These are phyloP conservation scores for Germaria angustata DNA, from an alignment of 2,888 invertebrate genomes.

Conservation along the genomic window DNA sequence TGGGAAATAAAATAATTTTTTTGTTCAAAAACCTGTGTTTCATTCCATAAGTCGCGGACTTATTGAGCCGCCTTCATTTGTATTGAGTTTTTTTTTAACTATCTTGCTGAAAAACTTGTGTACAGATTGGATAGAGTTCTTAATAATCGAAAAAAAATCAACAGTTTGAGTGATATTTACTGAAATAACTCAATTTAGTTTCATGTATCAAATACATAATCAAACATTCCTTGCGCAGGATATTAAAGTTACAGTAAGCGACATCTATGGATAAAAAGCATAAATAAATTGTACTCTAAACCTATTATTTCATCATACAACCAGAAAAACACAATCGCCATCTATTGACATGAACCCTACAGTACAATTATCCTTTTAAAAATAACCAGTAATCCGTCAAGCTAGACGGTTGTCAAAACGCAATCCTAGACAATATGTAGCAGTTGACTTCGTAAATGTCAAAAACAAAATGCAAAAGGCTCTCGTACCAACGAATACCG, in stretches of 20 bases:
- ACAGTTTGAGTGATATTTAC: not conserved
- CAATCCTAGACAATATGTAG: slow-evolving; percentile 32
- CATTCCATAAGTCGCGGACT: too few species aligned
- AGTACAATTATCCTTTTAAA: slow-evolving; percentile 38
- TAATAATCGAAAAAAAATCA: too few species aligned
- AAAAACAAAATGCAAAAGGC: slow-evolving; percentile 26
- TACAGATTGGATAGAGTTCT: too few species aligned
- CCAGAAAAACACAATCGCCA: not conserved
- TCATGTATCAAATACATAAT: not conserved
- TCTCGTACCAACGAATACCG: slow-evolving; percentile 33
- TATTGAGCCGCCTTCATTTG: too few species aligned
- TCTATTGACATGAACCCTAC: slow-evolving; percentile 6
- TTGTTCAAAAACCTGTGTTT: too few species aligned
- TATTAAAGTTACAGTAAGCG: not conserved
- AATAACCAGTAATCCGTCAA: slow-evolving; percentile 8
- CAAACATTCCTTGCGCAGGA: not conserved
- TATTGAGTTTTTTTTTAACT: too few species aligned
- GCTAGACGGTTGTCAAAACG: slow-evolving; percentile 53
- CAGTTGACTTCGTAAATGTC: slow-evolving; percentile 54
- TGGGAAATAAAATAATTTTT: too few species aligned
- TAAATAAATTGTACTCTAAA: not conserved
- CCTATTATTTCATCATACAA: not conserved
- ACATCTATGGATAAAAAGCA: not conserved
- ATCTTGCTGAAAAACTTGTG: too few species aligned
- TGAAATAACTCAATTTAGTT: not conserved